Conservation (phyloP, 2,888 invertebrate species). For the Nephrotoma appendiculata region DNA sequence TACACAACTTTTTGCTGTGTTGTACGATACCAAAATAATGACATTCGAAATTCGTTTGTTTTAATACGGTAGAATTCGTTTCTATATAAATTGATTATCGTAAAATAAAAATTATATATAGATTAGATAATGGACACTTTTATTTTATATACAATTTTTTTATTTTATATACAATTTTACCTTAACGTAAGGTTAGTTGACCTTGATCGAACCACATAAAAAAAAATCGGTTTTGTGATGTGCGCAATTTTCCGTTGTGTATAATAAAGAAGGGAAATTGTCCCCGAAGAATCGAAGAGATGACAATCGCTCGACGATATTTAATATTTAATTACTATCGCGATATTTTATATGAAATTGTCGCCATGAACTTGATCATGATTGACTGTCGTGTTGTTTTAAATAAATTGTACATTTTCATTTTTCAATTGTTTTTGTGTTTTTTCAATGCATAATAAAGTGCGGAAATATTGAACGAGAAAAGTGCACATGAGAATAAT, state of each 20-base stretch:
- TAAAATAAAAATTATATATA: not conserved
- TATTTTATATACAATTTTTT: not conserved
- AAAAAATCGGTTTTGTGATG: not conserved
- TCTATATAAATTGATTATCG: not conserved
- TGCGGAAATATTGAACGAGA: not conserved
- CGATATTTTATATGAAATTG: not conserved
- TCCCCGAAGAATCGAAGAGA: not conserved
- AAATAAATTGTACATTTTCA: not conserved
- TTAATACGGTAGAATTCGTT: not conserved
- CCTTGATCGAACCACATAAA: not conserved
- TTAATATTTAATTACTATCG: not conserved
- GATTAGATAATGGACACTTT: not conserved
- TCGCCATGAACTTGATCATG: not conserved
- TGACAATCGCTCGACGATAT: not conserved
- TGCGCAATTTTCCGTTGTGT: not conserved
- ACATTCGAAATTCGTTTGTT: not conserved
- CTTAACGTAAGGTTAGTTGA: not conserved
- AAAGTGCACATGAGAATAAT: too few species aligned
- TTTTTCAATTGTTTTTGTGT: not conserved
- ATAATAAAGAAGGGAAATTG: not conserved
- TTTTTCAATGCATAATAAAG: not conserved
- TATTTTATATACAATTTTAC: not conserved
- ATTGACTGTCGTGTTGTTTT: not conserved
- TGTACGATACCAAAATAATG: not conserved
- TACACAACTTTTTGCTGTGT: not conserved